Evolutionary conservation across 1,140 invertebrate genomes (phyloP), one percentile per base, ranked within the genome.

Genomic region (Diplogasteroides magnus): DNA sequence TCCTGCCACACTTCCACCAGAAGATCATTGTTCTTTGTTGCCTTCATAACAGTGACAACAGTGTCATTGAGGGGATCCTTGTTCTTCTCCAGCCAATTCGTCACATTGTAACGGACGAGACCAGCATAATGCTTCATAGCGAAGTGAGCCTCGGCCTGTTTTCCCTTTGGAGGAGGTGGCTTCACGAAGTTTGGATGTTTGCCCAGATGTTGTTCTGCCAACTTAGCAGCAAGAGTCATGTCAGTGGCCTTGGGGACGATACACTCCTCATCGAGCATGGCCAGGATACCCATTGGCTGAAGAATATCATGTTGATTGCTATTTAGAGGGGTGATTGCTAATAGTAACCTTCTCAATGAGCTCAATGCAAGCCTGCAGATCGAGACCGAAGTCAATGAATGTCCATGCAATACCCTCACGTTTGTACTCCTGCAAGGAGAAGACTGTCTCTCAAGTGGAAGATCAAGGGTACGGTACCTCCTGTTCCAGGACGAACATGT

Each of bases 211-310:
- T 96, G 96, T 87, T 91, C 91, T 87, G 91, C 94, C 88, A 98
- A 88, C 86, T 98, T 98, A 82, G 97, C 93, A 85, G 92, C 90
- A 86, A 98, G 96, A 81, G 94, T 96, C 86, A 90, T 90, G 85
- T 98, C 96, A 77, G 92, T 93, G 13, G 96, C 96, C 88, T 98
- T 98, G 81, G 96, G 96, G 90, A 98, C 98, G 92, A 98, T 98
- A 91, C 93, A 97, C 87, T 98, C 95, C 90, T 98, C 96, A 87
- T 98, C 96, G 87, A 98, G 91, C 86, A 98, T 98, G 86, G 96
- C 97, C 84, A 98, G 89, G 88, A 98, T 96, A 90, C 95, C 95
- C 93, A 98, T 94, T 84, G 95, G 95, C 93, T 97, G 86, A 67
- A 78, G 29, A 15, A 31, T 0, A 32, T 28, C 62, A 66, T 1